phyloP scores from a whole-genome alignment of 2,888 invertebrate species.

The Tyria jacobaeae region DNA sequence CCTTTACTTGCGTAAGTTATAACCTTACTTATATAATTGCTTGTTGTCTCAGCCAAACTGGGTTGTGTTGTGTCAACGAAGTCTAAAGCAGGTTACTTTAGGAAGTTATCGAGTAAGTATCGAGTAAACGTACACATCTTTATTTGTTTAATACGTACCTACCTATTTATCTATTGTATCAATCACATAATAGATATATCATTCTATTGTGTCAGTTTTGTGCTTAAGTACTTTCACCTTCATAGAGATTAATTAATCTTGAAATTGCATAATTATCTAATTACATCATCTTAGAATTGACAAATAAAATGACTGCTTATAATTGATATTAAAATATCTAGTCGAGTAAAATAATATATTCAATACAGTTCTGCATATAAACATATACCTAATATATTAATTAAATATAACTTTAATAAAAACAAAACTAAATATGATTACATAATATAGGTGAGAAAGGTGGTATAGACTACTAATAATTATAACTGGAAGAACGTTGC shows the following conservation, averaged over 20 bases:
- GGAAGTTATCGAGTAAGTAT: neutral
- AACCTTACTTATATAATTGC: constrained; percentile 74
- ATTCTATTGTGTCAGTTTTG: neutral
- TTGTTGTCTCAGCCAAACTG: constrained; percentile 63
- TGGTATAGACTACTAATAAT: too few species aligned
- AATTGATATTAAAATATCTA: neutral
- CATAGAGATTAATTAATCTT: too few species aligned
- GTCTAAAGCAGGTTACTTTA: neutral
- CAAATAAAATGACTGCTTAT: neutral
- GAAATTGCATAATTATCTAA: neutral
- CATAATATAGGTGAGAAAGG: too few species aligned
- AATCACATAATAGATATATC: neutral
- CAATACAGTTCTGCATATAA: too few species aligned
- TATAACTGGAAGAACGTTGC: too few species aligned
- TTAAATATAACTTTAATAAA: too few species aligned
- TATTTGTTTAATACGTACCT: neutral
- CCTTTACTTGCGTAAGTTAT: constrained; percentile 71
- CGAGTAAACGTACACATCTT: neutral
- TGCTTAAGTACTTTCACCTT: too few species aligned
- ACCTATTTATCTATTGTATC: too few species aligned
- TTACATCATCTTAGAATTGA: too few species aligned
- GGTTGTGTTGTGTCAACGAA: constrained; percentile 54
- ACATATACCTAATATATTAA: too few species aligned
- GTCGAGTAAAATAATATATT: too few species aligned
- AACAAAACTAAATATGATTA: too few species aligned